phyloP scores from a whole-genome alignment of 2,113 vertebrate species.

The Aramus guarauna region DNA sequence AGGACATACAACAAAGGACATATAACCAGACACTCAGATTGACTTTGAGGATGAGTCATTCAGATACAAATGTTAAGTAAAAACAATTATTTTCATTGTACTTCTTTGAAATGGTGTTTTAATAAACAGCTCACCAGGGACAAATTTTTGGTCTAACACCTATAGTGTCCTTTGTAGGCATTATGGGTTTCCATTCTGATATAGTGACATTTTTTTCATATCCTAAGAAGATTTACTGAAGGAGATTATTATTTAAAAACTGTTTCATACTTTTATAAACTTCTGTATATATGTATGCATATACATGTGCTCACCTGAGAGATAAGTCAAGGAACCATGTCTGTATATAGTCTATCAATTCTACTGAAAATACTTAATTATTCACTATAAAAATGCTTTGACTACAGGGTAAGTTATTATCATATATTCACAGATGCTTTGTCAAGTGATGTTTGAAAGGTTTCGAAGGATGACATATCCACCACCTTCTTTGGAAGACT shows the following conservation, averaged over 20 bases:
- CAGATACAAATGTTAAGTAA: conserved; percentile 2
- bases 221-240: background rate
- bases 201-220: background rate
- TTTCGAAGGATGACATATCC: background rate
- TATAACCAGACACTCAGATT: background rate
- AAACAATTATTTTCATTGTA: background rate
- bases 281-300: background rate
- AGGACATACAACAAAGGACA: background rate
- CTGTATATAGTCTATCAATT: background rate
- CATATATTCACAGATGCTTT: background rate
- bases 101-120: background rate
- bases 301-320: background rate
- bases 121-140: background rate
- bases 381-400: background rate
- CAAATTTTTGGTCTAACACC: background rate
- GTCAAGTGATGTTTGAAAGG: background rate
- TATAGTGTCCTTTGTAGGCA: background rate
- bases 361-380: background rate
- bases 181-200: background rate
- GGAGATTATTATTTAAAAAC: background rate
- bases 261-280: background rate
- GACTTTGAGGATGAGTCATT: background rate
- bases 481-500: background rate
- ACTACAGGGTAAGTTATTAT: background rate
- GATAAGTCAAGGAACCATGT: background rate